Evolutionary conservation across 2,888 invertebrate species (phyloP), one percentile per base, ranked within the genome.

Genomic region (Lottia scabra): DNA sequence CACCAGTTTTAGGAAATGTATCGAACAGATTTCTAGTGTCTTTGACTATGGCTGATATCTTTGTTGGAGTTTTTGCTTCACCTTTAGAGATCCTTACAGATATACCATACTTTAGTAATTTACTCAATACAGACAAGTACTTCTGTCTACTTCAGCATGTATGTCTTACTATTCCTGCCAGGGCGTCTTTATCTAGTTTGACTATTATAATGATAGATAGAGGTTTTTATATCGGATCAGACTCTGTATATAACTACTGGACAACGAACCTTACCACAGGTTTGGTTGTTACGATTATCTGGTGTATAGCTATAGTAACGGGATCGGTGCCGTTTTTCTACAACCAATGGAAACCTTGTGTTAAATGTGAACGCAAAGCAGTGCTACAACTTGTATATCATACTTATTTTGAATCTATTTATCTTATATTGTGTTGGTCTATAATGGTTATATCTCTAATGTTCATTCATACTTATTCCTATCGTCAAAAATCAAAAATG

Each of bases 301-400:
- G 77, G 77, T 10, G 65, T 2, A 3, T 70, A 13, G 66, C 71
- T 43, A n/a, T 64, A n/a, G 16, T 73, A 0, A 63, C 68, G 23
- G 75, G 75, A 5, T 66, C 71, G 0, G 63, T 75, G n/a, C 75
- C 75, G 19, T 23, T 71, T 0, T 73, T 69, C 43, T 70, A 67
- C 3, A 73, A 71, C 16, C n/a, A 70, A 27, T 75, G 63, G 63
- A 16, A 67, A 4, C 43, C 8, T 13, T 43, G 4, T 15, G 30
- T 64, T 19, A 62, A 63, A 1, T 75, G 75, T 64, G 43, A 64
- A 19, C 63, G 70, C 5, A 71, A 68, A 2, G 68, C 65, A 27
- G 48, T 71, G 1, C 66, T 75, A 19, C 44, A 65, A 5, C n/a
- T 26, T n/a, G 43, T 19, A 0, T 75, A 73, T 65, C 73, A 73